Base-by-base conservation (phyloP, 2,888 invertebrate genomes). In the Bellardia pandia region DNA sequence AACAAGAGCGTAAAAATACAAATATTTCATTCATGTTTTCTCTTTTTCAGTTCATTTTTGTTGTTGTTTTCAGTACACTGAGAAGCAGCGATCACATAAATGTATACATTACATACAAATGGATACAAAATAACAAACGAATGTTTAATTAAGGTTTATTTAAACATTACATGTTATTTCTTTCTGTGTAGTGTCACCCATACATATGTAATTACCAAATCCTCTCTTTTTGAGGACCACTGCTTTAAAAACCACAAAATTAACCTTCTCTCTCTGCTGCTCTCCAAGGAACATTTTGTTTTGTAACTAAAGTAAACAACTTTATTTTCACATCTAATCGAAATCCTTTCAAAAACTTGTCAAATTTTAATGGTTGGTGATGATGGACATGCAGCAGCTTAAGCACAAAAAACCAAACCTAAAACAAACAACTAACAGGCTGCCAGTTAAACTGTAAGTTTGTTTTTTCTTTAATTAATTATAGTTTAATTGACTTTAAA, bases 401-500 rank as follows among this genome's bases (percentile, higher is more conserved):
- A 66, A 66, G 11, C 8, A 40, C n/a, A 56, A 56, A 56, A 68
- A 69, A 33, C 51, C 9, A 51, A 3, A 53, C 16, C 8, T n/a
- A 53, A 51, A 69, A 48, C 14, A 71, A 72, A 56, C 7, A 42
- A 58, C 30, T 30, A 4, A 16, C 33, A 30, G 58, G 2, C 40
- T 30, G 66, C 2, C 4, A 16, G 53, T 68, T 81, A 42, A 78
- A 75, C 60, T 68, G 14, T 64, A 77, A 23, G 23, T 23, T 23
- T 77, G 45, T 77, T 69, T 53, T 53, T 69, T 51, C 23, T 53
- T 45, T 77, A 71, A 80, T 80, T 84, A 86, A 86, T 84, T 86
- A 76, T 53, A 76, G 76, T 80, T 84, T 86, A 86, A 86, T 86
- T 86, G 86, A 84, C 86, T 86, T 84, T 72, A 86, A 86, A 84